Percentiles rank a stretch among this genome's conserved stretches.
Evolutionary conservation across 1,140 invertebrate genomes (phyloP).

Genomic region (Pseudachorutes palmiensis): DNA sequence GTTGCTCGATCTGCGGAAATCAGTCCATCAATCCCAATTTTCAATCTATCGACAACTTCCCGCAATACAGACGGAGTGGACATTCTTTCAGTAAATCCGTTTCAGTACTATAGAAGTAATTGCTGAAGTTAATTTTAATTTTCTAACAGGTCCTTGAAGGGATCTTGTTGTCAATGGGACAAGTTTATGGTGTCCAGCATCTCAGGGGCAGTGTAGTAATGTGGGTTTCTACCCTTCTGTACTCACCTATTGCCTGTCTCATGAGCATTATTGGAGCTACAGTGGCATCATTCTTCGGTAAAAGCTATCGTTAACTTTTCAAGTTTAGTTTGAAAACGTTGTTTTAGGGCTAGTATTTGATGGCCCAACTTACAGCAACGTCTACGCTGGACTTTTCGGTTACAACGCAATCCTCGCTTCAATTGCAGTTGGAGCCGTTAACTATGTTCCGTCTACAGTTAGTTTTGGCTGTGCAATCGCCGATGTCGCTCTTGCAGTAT

Average conservation of each 20-base stretch:
- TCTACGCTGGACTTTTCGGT: conserved; percentile 1
- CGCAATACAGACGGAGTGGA: too few relatives aligned
- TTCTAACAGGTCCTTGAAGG: conserved; percentile 45
- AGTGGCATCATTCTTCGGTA: conserved; percentile 36
- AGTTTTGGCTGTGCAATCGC: not conserved
- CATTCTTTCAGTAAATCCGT: too few relatives aligned
- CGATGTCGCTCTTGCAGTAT: not conserved
- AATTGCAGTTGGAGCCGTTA: not conserved
- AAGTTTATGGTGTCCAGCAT: conserved; percentile 43
- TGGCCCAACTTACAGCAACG: not conserved
- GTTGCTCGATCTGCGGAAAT: not conserved
- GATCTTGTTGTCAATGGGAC: conserved; percentile 43
- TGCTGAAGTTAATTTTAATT: too few relatives aligned
- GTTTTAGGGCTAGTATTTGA: conserved; percentile 6
- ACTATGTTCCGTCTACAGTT: not conserved
- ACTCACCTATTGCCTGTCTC: conserved; percentile 43
- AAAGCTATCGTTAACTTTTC: not conserved
- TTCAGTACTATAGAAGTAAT: too few relatives aligned
- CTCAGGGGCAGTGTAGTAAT: conserved; percentile 42
- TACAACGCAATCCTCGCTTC: conserved; percentile 1
- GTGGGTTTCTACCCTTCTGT: conserved; percentile 45
- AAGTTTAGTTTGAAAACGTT: not conserved
- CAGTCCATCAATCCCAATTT: not conserved
- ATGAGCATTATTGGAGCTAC: conserved; percentile 44
- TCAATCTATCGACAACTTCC: not conserved